Evolutionary conservation across 2,888 invertebrate species (phyloP).

Genomic region (Cremastinae sp.): DNA sequence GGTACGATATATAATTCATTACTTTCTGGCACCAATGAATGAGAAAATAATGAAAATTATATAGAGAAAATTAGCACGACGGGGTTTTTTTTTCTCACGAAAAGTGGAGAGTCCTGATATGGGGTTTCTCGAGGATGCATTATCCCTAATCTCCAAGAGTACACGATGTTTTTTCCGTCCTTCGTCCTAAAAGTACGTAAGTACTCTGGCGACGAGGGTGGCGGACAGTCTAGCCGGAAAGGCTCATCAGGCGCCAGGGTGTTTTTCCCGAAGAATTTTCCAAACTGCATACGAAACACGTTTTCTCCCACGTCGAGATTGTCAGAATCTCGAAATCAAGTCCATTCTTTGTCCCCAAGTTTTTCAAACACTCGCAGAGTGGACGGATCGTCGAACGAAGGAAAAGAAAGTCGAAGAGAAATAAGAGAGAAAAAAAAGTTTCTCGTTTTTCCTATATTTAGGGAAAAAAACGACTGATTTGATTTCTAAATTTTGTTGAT

Average conservation of each 20-base stretch:
- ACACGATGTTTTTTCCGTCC: conserved; percentile 2
- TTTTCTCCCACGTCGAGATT: conserved; percentile 44
- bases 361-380: conserved; percentile 1
- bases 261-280: conserved; percentile 14
- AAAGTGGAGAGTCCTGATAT: background rate
- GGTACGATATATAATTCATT: too few species aligned
- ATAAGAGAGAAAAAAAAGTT: too few species aligned
- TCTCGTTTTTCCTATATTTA: too few species aligned
- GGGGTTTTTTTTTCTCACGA: background rate
- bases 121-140: conserved; percentile 21
- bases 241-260: conserved; percentile 57
- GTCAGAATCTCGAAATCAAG: conserved; percentile 53
- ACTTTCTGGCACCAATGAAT: too few species aligned
- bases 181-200: conserved; percentile 32
- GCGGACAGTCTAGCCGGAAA: conserved; percentile 36
- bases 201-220: conserved; percentile 40
- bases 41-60: background rate
- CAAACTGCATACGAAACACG: background rate
- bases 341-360: conserved; percentile 40
- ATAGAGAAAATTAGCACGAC: background rate
- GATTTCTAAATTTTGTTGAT: too few species aligned
- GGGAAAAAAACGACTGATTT: too few species aligned
- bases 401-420: conserved; percentile 28
- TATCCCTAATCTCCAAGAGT: conserved; percentile 30
- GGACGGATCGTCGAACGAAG: conserved; percentile 20